Evolutionary conservation across 2,888 invertebrate species (phyloP), one percentile per base, ranked within the genome.

Genomic region (Pachycephus smyrnensis): DNA sequence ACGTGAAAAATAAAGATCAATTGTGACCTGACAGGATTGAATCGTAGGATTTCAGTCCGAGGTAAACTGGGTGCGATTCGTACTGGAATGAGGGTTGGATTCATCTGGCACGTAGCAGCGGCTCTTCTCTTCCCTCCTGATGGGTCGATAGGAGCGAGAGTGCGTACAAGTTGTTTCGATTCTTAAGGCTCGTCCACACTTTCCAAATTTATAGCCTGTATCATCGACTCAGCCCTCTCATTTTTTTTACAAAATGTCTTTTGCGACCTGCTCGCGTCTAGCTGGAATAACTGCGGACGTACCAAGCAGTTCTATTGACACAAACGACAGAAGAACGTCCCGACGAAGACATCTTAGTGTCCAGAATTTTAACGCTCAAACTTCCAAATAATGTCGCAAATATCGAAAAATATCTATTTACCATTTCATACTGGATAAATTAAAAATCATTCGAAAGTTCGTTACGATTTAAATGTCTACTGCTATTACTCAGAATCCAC

Each of bases 121-220:
- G 81, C 75, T 73, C 73, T 23, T 71, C 79, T 79, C 79, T 82
- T 79, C 76, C 76, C 79, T 73, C 81, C 79, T 73, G 79, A 80
- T 86, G 87, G 88, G 87, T 90, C 90, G 89, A 90, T 90, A 90
- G 86, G 86, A 83, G 82, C 81, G 90, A 88, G 90, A 90, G 86
- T 90, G 90, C 90, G 90, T 90, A 90, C 84, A 85, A 82, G 83
- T 83, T 80, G 81, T 80, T 77, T 75, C 79, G 76, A 81, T 82
- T 80, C 84, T 80, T 77, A 71, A 68, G 75, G 75, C 76, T 55
- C 74, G 77, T 76, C 23, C 55, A 40, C 69, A 75, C 32, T 77
- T 73, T 32, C 23, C 55, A 68, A n/a, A 36, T 36, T 75, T 77
- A 55, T 55, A 55, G 15, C 40, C 15, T 6, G 40, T 55, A 55